Base-by-base conservation (phyloP, 1,140 invertebrate genomes). In the Atopsyche davidsoni region DNA sequence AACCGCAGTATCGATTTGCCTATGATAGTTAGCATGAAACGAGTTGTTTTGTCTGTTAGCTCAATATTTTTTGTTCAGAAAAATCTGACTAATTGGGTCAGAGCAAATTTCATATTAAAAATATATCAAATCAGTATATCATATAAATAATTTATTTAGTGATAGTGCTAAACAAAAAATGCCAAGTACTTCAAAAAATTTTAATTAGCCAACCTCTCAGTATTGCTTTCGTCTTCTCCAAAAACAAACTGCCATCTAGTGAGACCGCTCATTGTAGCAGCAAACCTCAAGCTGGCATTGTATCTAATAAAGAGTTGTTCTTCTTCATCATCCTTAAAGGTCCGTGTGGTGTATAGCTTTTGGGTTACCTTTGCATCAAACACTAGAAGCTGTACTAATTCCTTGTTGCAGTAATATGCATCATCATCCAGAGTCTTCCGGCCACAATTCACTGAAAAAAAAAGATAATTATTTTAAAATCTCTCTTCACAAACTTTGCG, bases 331-430 rank as follows among this genome's bases (percentile, higher is more conserved):
- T 72, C 73, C 7, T 73, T 69, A 32, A 79, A 80, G 1, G 73
- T 67, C 73, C 79, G 82, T 14, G 68, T 66, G 25, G 76, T 72
- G 51, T 87, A 92, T 50, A 80, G 82, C 2, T 76, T 76, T 34
- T 87, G 78, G 0, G 89, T 89, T 0, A 85, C 77, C 64, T 85
- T 87, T 0, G 91, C 91, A 64, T 95, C 92, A 63, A 93, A 92
- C 3, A 93, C 81, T 13, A 95, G 66, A 50, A 89, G 74, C 53
- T 92, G 82, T 38, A 94, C 82, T 22, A 95, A 67, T 59, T 93
- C 86, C 62, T 84, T 82, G 61, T 93, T 92, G 61, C 86, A 90
- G 41, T 87, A 89, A 58, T 88, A 88, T 59, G 83, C 83, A 48
- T 87, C 78, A 51, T 80, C 76, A 0, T 75, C 73, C 0, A 83